A percentile compares a stretch with the other conserved stretches of the same genome.
These are phyloP conservation scores for Papilio helenus DNA, from an alignment of 1,140 invertebrate species.

Conservation along the genomic window DNA sequence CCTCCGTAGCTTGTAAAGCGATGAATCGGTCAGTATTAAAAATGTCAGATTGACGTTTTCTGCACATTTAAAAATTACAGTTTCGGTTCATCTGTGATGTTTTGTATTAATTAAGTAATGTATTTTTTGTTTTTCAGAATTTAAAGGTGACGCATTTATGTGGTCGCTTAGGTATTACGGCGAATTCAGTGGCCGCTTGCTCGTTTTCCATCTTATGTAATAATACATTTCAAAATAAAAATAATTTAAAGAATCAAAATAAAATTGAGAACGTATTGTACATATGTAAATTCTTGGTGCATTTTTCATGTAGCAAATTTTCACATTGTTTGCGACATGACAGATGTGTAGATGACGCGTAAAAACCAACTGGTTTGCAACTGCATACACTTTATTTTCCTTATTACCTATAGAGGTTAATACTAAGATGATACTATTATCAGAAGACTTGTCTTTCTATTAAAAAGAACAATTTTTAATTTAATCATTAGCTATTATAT, in stretches of 20 bases:
- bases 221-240: too few species aligned
- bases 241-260: neutral
- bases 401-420: neutral
- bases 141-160: too few species aligned
- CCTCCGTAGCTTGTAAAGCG: neutral
- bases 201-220: too few species aligned
- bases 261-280: neutral
- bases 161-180: too few species aligned
- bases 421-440: neutral
- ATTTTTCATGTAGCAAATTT: neutral
- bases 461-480: too few species aligned
- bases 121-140: too few species aligned
- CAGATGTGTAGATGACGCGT: neutral
- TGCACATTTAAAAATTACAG: neutral
- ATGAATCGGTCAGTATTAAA: neutral
- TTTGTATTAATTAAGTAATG: too few species aligned
- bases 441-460: too few species aligned
- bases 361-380: constrained; percentile 21
- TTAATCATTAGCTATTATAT: too few species aligned
- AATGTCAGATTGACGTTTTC: neutral
- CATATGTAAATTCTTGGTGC: neutral
- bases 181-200: too few species aligned
- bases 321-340: constrained; percentile 1
- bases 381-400: neutral
- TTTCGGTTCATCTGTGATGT: too few species aligned